Conservation (phyloP, 2,888 invertebrate species). For the Troides aeacus region DNA sequence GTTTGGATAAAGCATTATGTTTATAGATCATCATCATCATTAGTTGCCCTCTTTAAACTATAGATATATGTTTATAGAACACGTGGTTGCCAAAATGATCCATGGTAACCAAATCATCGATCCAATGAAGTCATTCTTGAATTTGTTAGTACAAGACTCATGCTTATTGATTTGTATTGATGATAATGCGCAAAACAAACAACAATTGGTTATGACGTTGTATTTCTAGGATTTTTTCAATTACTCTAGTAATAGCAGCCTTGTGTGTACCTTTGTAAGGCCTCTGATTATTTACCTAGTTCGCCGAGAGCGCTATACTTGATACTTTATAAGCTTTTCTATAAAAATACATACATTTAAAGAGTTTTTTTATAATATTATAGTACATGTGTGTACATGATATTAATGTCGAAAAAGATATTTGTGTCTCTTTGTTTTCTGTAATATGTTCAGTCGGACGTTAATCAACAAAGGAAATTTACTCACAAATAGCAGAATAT, state of each 20-base stretch:
- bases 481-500: too few relatives aligned
- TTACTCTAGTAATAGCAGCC: constrained; percentile 51
- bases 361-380: too few relatives aligned
- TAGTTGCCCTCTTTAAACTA: too few relatives aligned
- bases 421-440: too few relatives aligned
- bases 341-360: too few relatives aligned
- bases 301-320: constrained; percentile 42
- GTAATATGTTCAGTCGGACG: too few relatives aligned
- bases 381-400: too few relatives aligned
- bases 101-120: not conserved
- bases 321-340: constrained; percentile 47
- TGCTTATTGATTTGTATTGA: not conserved
- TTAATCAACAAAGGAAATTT: too few relatives aligned
- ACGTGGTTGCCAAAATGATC: not conserved
- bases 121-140: not conserved
- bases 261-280: constrained; percentile 68
- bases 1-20: too few relatives aligned
- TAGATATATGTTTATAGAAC: too few relatives aligned
- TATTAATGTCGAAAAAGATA: too few relatives aligned
- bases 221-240: constrained; percentile 31
- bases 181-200: constrained; percentile 9
- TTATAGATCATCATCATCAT: too few relatives aligned
- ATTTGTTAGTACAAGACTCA: not conserved
- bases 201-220: constrained; percentile 23
- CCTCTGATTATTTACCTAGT: constrained; percentile 63